Evolutionary conservation across 2,113 vertebrate species (phyloP).

Genomic region (Trematocara zebra): DNA sequence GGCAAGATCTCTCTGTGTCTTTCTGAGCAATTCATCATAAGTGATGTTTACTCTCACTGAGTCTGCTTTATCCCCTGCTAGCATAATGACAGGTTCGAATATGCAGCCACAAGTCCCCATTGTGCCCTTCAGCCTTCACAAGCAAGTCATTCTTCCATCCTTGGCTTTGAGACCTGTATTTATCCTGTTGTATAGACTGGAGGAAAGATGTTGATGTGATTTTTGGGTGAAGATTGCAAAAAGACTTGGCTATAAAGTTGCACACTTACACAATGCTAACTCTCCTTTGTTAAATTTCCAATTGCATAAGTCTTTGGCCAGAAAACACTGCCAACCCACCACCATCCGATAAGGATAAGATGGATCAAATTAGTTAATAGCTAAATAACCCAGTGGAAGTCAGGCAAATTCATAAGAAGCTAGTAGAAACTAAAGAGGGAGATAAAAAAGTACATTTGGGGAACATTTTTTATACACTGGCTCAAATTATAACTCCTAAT

Average conservation of each 20-base stretch:
- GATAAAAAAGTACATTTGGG: neutral
- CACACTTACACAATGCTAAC: neutral
- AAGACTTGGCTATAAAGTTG: neutral
- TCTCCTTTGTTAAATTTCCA: neutral
- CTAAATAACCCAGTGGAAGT: neutral
- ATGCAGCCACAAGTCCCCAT: constrained; percentile 22
- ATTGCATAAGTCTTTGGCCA: neutral
- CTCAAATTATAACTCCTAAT: neutral
- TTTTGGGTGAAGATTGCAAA: neutral
- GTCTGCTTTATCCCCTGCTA: constrained; percentile 22
- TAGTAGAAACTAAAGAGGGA: neutral
- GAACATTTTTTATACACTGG: neutral
- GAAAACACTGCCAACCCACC: neutral
- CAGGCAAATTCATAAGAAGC: neutral
- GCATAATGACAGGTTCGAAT: constrained; percentile 41
- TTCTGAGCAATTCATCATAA: constrained; percentile 10
- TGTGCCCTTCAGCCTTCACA: constrained; percentile 34
- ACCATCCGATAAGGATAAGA: neutral
- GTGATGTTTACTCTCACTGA: constrained; percentile 48
- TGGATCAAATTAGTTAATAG: neutral
- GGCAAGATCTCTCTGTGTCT: neutral
- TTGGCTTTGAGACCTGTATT: neutral
- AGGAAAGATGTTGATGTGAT: neutral
- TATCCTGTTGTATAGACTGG: constrained; percentile 6
- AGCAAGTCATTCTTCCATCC: neutral